Conservation (phyloP, 2,797 vertebrate genomes). For the Mallotus villosus region DNA sequence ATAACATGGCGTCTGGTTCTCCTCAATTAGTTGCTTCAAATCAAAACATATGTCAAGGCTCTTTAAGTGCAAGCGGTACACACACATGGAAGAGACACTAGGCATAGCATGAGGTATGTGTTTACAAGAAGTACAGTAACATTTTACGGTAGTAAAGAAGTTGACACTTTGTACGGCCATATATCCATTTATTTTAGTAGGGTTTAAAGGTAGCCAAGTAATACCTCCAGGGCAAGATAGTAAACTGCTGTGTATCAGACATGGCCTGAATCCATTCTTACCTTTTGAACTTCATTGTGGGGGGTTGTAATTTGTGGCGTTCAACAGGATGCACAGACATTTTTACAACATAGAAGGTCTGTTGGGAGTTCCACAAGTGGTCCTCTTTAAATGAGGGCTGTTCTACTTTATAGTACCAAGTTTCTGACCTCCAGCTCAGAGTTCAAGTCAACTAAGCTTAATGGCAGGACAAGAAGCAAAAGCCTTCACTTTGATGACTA, state of each 20-base stretch:
- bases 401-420: conserved; percentile 34
- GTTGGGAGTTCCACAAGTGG: conserved; percentile 59
- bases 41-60: no score
- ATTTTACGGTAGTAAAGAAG: no score
- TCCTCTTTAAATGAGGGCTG: conserved; percentile 46
- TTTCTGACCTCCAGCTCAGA: conserved; percentile 46
- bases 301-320: conserved; percentile 48
- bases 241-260: conserved; percentile 62
- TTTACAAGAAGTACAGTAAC: no score
- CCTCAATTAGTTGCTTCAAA: no score
- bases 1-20: no score
- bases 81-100: no score
- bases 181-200: conserved; percentile 19
- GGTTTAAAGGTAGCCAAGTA: conserved; percentile 44
- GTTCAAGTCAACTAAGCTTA: conserved; percentile 61
- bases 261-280: conserved; percentile 43
- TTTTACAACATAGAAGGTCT: conserved; percentile 64
- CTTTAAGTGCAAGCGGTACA: neutral
- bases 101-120: no score
- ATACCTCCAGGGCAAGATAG: conserved; percentile 15
- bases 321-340: conserved; percentile 64
- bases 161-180: conserved; percentile 34
- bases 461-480: conserved; percentile 17
- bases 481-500: neutral
- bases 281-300: conserved; percentile 69